Percentiles rank a stretch among this genome's conserved stretches.
Conservation (phyloP, 1,140 invertebrate species). For the Zaprionus tsacasi region DNA sequence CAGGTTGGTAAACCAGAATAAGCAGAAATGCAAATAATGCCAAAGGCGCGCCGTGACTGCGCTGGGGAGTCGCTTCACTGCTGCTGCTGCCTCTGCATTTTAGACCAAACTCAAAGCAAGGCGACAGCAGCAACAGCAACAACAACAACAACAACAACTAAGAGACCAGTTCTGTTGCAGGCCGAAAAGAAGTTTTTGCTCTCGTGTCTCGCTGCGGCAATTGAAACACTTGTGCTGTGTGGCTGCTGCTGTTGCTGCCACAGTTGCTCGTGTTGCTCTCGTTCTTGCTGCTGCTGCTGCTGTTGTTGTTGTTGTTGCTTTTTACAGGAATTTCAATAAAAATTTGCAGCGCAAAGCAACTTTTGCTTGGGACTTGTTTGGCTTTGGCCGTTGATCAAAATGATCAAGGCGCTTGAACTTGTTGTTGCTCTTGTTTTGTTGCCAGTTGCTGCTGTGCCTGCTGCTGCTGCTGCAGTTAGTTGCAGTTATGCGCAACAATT, state of each 20-base stretch:
- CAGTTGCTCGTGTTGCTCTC: constrained; percentile 33
- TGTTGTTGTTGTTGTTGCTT: constrained; percentile 53
- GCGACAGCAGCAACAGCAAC: constrained; percentile 34
- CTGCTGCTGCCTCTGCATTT: constrained; percentile 55
- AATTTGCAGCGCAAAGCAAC: constrained; percentile 71
- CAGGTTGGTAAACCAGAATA: constrained; percentile 51
- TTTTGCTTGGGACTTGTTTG: constrained; percentile 77
- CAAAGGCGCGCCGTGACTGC: constrained; percentile 41
- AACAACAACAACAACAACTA: constrained; percentile 44
- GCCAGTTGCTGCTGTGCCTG: constrained; percentile 43
- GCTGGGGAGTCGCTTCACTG: constrained; percentile 19
- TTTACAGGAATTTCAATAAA: constrained; percentile 81
- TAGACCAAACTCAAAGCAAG: constrained; percentile 70
- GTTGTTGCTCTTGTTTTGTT: constrained; percentile 59
- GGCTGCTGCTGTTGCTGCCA: constrained; percentile 39
- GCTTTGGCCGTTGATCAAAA: constrained; percentile 76
- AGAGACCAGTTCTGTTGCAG: constrained; percentile 72
- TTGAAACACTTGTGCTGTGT: constrained; percentile 77
- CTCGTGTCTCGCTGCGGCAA: constrained; percentile 61
- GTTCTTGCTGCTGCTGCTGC: constrained; percentile 20
- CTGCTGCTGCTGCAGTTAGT: constrained; percentile 66
- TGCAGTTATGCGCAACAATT: constrained; percentile 78
- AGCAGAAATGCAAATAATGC: constrained; percentile 58
- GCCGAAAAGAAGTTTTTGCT: constrained; percentile 68
- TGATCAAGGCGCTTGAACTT: constrained; percentile 74